These are phyloP conservation scores for Hypomecis punctinalis DNA, from an alignment of 2,888 invertebrate species.

Conservation along the genomic window DNA sequence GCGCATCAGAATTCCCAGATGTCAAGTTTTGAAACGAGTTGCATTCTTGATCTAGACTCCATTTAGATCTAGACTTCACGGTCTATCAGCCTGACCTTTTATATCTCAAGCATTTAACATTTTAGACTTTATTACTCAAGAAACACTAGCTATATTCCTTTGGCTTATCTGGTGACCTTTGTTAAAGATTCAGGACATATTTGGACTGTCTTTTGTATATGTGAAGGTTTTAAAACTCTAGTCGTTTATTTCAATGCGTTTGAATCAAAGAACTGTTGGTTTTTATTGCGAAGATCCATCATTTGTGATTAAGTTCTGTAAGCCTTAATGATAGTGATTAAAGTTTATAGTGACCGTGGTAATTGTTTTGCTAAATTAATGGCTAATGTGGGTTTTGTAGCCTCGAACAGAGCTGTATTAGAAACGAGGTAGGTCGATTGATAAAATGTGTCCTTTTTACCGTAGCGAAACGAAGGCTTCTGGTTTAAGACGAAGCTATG, in stretches of 20 bases:
- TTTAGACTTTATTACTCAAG: not conserved
- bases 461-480: too few species aligned
- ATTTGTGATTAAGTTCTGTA: constrained; percentile 18
- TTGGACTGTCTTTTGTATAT: constrained; percentile 17
- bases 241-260: constrained; percentile 8
- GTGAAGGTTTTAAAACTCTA: constrained; percentile 17
- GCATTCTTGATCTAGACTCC: constrained; percentile 36
- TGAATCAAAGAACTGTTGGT: constrained; percentile 1
- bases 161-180: constrained; percentile 15
- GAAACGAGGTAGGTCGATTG: too few species aligned
- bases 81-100: constrained; percentile 35
- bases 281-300: constrained; percentile 8
- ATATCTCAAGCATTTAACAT: constrained; percentile 1
- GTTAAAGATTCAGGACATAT: constrained; percentile 24
- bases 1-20: not conserved
- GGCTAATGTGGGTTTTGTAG: not conserved
- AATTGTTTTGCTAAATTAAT: constrained; percentile 6
- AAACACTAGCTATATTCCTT: constrained; percentile 13
- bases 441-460: too few species aligned
- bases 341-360: constrained; percentile 9
- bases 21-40: constrained; percentile 17
- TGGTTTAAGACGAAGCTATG: too few species aligned
- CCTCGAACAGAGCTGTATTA: not conserved
- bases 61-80: constrained; percentile 38
- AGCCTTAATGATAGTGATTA: constrained; percentile 2